Evolutionary conservation across 1,140 invertebrate genomes (phyloP).

Genomic region (Trinorchestia longiramus): DNA sequence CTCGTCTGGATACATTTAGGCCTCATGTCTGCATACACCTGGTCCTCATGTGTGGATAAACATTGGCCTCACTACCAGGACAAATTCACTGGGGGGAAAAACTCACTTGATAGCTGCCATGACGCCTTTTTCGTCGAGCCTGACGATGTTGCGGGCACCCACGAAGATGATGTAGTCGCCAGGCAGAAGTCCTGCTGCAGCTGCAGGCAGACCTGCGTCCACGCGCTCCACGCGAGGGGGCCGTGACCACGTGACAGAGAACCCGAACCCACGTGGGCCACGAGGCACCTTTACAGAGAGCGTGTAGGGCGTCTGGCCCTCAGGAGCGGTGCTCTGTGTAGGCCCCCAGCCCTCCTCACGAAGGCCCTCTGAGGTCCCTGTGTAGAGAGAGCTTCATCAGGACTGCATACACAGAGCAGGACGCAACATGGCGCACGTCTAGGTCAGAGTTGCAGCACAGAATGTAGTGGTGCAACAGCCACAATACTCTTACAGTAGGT

Average conservation of each 20-base stretch:
- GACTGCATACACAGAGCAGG: not conserved
- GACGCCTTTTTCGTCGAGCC: constrained; percentile 82
- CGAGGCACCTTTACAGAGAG: constrained; percentile 27
- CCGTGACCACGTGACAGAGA: constrained; percentile 91
- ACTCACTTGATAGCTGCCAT: constrained; percentile 83
- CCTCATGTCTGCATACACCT: too few species aligned
- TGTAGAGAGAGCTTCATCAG: not conserved
- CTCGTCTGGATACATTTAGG: too few species aligned
- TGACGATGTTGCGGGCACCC: constrained; percentile 86
- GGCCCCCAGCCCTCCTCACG: constrained; percentile 27
- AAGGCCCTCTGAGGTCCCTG: not conserved
- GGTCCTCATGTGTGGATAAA: too few species aligned
- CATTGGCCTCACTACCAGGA: not conserved
- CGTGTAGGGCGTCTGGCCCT: constrained; percentile 51
- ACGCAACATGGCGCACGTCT: too few species aligned
- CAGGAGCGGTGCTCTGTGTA: not conserved
- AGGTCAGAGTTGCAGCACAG: too few species aligned
- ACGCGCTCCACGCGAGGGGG: constrained; percentile 89
- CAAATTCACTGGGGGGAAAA: not conserved
- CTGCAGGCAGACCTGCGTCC: constrained; percentile 83
- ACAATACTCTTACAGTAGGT: too few species aligned
- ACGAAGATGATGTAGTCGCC: constrained; percentile 90
- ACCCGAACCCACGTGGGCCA: constrained; percentile 78
- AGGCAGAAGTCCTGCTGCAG: constrained; percentile 81
- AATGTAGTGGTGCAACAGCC: too few species aligned